Conservation (phyloP, 2,888 invertebrate genomes). For the Pterobdella sp. region DNA sequence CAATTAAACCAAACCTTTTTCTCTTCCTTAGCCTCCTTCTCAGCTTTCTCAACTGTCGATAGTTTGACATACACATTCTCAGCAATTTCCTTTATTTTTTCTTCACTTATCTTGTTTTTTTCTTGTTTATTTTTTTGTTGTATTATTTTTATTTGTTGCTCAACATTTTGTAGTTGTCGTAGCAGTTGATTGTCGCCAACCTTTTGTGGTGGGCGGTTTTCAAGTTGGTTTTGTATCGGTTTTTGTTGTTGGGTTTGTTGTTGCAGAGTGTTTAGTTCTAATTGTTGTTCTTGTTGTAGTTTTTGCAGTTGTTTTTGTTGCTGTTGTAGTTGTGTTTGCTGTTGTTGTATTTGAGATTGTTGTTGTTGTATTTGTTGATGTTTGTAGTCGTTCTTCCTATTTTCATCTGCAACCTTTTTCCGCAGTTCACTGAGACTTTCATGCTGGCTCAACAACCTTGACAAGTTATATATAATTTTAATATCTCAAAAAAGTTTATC, state of each 20-base stretch:
- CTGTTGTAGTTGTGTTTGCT: slow-evolving; percentile 13
- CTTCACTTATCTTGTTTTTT: not conserved
- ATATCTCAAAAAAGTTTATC: no score
- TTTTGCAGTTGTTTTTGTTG: not conserved
- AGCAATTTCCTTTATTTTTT: slow-evolving; percentile 1
- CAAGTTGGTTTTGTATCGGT: not conserved
- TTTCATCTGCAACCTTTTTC: slow-evolving; percentile 9
- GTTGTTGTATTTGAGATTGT: slow-evolving; percentile 11
- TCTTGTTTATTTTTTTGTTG: no score
- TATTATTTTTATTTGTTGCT: no score
- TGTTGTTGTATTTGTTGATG: slow-evolving; percentile 26
- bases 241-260: not conserved
- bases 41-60: not conserved
- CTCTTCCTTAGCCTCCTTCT: not conserved
- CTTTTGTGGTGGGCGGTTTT: not conserved
- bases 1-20: not conserved
- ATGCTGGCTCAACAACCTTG: not conserved
- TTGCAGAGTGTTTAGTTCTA: not conserved
- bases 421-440: not conserved
- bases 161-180: not conserved
- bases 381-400: slow-evolving; percentile 10
- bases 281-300: slow-evolving; percentile 13
- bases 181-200: not conserved
- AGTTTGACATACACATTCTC: slow-evolving; percentile 3
- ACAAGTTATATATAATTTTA: not conserved